Conservation (phyloP, 2,113 vertebrate genomes). For the Symphodus melops region DNA sequence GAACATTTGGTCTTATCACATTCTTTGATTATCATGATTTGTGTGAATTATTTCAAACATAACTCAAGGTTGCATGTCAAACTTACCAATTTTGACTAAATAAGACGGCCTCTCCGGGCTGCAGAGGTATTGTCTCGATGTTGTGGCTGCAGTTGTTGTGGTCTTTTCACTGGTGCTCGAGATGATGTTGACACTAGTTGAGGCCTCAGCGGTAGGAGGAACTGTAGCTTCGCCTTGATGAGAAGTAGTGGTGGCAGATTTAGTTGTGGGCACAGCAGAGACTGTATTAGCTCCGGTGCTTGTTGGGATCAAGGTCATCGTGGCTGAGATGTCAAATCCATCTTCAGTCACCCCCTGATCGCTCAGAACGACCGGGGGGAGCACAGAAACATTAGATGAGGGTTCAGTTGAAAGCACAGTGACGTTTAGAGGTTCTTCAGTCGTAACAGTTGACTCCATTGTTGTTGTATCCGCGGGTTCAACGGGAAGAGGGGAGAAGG, state of each 20-base stretch:
- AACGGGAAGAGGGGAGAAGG: conserved; percentile 36
- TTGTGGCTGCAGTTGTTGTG: conserved; percentile 75
- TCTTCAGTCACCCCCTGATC: conserved; percentile 69
- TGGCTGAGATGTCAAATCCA: conserved; percentile 56
- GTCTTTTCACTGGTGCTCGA: conserved; percentile 56
- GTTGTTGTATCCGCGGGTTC: conserved; percentile 27
- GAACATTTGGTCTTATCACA: background rate
- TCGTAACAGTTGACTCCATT: conserved; percentile 19
- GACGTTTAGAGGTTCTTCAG: conserved; percentile 42
- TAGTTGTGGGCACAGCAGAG: conserved; percentile 47
- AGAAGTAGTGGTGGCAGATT: conserved; percentile 52
- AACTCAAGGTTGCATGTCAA: background rate
- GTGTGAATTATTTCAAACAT: background rate
- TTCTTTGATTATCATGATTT: background rate
- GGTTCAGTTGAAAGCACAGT: conserved; percentile 35
- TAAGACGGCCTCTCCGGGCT: conserved; percentile 85
- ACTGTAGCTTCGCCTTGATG: conserved; percentile 43
- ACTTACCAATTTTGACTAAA: conserved; percentile 89
- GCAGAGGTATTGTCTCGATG: conserved; percentile 87
- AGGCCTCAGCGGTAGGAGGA: conserved; percentile 43
- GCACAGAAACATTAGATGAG: conserved; percentile 37
- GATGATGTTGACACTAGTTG: conserved; percentile 34
- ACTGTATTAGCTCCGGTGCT: conserved; percentile 46
- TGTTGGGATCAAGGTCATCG: conserved; percentile 59
- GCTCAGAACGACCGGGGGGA: conserved; percentile 57